Base-by-base conservation (phyloP, 2,113 vertebrate genomes). In the Nyctibius bracteatus region DNA sequence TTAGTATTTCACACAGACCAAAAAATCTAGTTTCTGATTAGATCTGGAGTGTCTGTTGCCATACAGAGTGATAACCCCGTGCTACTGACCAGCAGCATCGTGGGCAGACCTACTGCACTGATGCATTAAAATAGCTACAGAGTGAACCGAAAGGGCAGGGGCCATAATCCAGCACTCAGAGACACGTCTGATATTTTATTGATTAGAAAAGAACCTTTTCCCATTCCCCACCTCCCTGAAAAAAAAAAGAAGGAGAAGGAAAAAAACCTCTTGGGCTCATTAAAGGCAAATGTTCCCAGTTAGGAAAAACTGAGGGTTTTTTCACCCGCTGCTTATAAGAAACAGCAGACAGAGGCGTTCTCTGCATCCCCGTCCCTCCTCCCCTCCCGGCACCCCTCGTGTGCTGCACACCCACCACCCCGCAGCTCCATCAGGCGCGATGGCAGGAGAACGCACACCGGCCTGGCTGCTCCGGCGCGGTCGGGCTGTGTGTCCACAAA, bases 261-360 rank as follows among this genome's bases (percentile, higher is more conserved):
- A 72, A 43, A 17, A 24, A 58, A 12, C 14, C 62, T 88, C 57
- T 63, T 43, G 74, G 65, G 30, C 83, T 96, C 91, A 94, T 95
- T 96, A 94, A 78, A 97, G 92, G 80, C 90, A 92, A 95, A 91
- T 91, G 74, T 91, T 93, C 88, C 86, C 70, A 90, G 81, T 88
- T 82, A 77, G 70, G 75, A 71, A 79, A 88, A 87, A 86, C 24
- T 7, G 83, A 75, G 47, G 13, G 3, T 79, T 92, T 71, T 73
- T 94, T 95, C 81, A 82, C 74, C 78, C 52, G 1, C 2, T 13
- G 84, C 49, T 91, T 77, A 65, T 75, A 91, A 79, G 80, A 85
- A 92, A 46, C 57, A 84, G 83, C 82, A 94, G 81, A 44, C 73
- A 65, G 58, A 51, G 3, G 12, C 2, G 7, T 18, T 59, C 70